A percentile compares a stretch with the other conserved stretches of the same genome.
phyloP scores from a whole-genome alignment of 2,113 vertebrate species.

The Elaphurus davidianus region DNA sequence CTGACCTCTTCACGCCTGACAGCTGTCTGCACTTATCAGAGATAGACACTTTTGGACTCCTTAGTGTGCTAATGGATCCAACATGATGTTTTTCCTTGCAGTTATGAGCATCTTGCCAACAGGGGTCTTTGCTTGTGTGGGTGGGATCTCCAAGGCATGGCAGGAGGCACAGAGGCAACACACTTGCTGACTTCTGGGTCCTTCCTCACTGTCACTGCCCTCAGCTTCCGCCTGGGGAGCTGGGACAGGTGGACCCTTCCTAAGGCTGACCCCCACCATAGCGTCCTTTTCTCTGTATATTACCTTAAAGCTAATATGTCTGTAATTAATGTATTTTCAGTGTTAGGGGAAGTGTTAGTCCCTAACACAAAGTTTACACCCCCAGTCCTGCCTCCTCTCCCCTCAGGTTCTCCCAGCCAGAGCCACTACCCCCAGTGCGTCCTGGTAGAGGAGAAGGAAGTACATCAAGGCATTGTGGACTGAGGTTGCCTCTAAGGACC shows the following conservation, averaged over 20 bases:
- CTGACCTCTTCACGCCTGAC: neutral
- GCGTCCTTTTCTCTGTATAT: neutral
- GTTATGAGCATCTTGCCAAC: neutral
- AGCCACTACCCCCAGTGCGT: neutral
- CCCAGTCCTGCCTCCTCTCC: fast-evolving
- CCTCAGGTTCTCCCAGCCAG: neutral
- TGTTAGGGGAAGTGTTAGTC: no score
- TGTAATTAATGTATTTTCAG: neutral
- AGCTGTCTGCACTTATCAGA: no score
- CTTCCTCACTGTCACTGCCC: neutral
- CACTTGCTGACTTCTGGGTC: neutral
- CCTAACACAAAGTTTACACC: neutral
- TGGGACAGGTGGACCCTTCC: no score
- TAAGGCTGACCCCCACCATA: no score
- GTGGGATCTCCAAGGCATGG: fast-evolving
- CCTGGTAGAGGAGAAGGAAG: neutral
- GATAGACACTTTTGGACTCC: neutral
- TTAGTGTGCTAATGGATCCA: neutral
- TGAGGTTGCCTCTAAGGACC: neutral
- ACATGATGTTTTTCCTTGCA: neutral
- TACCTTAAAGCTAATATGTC: neutral
- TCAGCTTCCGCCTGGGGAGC: neutral
- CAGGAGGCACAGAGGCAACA: neutral
- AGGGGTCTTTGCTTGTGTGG: neutral
- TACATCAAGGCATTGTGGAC: fast-evolving